Evolutionary conservation across 2,888 invertebrate species (phyloP).

Genomic region (Mellilla xanthometata): DNA sequence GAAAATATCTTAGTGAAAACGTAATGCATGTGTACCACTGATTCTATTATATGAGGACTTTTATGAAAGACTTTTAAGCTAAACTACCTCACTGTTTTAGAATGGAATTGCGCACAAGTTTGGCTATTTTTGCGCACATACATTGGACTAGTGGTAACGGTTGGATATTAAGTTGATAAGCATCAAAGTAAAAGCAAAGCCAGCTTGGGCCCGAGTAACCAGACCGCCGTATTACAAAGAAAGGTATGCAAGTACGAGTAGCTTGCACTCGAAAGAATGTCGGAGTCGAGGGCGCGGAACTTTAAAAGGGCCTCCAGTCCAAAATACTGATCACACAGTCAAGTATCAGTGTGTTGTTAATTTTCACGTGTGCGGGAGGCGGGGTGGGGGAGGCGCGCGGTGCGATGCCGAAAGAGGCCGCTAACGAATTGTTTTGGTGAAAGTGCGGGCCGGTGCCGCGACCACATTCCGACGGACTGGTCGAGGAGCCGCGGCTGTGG

Average conservation of each 20-base stretch:
- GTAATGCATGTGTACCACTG: too few relatives aligned
- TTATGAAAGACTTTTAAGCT: too few relatives aligned
- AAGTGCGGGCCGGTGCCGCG: slow-evolving; percentile 80
- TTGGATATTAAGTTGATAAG: neutral
- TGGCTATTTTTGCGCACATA: neutral
- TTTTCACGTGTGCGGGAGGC: slow-evolving; percentile 73
- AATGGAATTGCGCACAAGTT: neutral
- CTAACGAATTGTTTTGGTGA: slow-evolving; percentile 83
- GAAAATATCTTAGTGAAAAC: too few relatives aligned
- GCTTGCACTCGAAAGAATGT: slow-evolving; percentile 33
- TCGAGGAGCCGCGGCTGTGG: slow-evolving; percentile 81
- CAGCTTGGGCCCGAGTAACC: slow-evolving; percentile 23
- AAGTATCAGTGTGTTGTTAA: slow-evolving; percentile 71
- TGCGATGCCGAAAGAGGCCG: slow-evolving; percentile 79
- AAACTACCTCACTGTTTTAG: too few relatives aligned
- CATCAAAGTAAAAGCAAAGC: slow-evolving; percentile 16
- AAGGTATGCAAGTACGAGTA: slow-evolving; percentile 31
- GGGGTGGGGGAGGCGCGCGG: slow-evolving; percentile 60
- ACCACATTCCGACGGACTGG: slow-evolving; percentile 82
- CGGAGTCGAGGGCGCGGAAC: slow-evolving; percentile 47
- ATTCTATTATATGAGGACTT: too few relatives aligned
- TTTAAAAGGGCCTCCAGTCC: slow-evolving; percentile 56
- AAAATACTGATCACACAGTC: slow-evolving; percentile 64
- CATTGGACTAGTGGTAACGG: too few relatives aligned
- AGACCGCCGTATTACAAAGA: slow-evolving; percentile 30